Conservation (phyloP, 1,140 invertebrate genomes). For the Drosophila sulfurigaster region DNA sequence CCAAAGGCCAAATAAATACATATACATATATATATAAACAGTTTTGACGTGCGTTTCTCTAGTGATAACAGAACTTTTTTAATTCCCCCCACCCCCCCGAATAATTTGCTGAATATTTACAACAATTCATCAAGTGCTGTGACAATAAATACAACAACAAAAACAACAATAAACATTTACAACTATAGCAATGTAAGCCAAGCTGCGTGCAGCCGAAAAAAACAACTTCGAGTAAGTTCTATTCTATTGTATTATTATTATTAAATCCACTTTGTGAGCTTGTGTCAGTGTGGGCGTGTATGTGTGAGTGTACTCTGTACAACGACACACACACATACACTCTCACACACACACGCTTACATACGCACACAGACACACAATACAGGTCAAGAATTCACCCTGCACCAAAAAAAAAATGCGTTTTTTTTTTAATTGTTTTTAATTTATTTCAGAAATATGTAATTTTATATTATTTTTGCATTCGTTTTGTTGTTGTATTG, state of each 20-base stretch:
- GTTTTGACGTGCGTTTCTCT: constrained; percentile 65
- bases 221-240: constrained; percentile 25
- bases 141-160: constrained; percentile 16
- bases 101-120: constrained; percentile 27
- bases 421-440: constrained; percentile 5
- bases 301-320: constrained; percentile 7
- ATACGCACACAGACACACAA: background rate
- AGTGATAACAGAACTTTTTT: constrained; percentile 61
- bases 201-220: constrained; percentile 3
- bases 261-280: constrained; percentile 23
- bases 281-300: constrained; percentile 12
- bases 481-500: constrained; percentile 24
- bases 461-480: constrained; percentile 11
- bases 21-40: constrained; percentile 29
- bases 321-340: constrained; percentile 4
- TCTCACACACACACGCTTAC: constrained; percentile 15
- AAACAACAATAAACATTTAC: constrained; percentile 5
- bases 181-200: constrained; percentile 8
- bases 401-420: constrained; percentile 7
- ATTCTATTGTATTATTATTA: constrained; percentile 1
- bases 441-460: constrained; percentile 12
- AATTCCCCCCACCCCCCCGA: background rate
- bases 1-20: constrained; percentile 31
- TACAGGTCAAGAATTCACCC: constrained; percentile 42
- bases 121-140: constrained; percentile 22